Evolutionary conservation across 2,113 vertebrate species (phyloP).

Genomic region (Gambusia holbrooki): DNA sequence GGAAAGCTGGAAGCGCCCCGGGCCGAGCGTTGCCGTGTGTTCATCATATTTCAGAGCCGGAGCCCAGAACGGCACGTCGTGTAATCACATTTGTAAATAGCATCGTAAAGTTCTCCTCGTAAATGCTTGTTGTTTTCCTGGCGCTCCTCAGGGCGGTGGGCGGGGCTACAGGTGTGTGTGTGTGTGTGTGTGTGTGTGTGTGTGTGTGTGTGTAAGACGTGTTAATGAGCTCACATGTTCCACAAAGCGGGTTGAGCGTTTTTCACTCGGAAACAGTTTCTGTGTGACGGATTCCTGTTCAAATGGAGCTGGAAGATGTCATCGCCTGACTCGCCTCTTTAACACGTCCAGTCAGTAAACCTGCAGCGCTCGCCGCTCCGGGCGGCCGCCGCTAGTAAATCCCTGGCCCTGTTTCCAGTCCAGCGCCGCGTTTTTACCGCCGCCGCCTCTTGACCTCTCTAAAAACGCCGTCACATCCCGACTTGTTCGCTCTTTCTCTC

Average conservation of each 20-base stretch:
- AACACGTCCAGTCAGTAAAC: conserved; percentile 58
- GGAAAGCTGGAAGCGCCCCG: conserved; percentile 63
- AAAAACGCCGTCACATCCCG: conserved; percentile 43
- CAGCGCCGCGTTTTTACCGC: conserved; percentile 44
- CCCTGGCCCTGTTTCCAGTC: conserved; percentile 38
- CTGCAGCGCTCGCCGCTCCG: conserved; percentile 40
- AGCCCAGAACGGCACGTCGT: conserved; percentile 44
- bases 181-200: conserved; percentile 20
- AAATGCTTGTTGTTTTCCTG: conserved; percentile 56
- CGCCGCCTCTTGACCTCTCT: conserved; percentile 58
- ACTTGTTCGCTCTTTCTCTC: conserved; percentile 47
- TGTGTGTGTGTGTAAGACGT: conserved; percentile 22
- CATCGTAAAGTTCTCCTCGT: conserved; percentile 65
- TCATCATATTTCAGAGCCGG: conserved; percentile 55
- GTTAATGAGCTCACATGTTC: conserved; percentile 52
- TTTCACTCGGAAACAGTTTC: not conserved
- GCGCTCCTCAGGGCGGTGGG: not conserved
- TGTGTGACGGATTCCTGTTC: conserved; percentile 10
- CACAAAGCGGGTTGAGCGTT: conserved; percentile 15
- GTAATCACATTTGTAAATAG: conserved; percentile 68
- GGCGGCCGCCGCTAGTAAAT: conserved; percentile 63
- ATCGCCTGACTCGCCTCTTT: conserved; percentile 33
- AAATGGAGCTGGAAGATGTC: conserved; percentile 41
- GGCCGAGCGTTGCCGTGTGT: conserved; percentile 35
- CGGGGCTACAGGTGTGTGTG: conserved; percentile 17